These are phyloP conservation scores for Arnoldichthys spilopterus DNA, from an alignment of 2,797 vertebrate species.

Conservation along the genomic window DNA sequence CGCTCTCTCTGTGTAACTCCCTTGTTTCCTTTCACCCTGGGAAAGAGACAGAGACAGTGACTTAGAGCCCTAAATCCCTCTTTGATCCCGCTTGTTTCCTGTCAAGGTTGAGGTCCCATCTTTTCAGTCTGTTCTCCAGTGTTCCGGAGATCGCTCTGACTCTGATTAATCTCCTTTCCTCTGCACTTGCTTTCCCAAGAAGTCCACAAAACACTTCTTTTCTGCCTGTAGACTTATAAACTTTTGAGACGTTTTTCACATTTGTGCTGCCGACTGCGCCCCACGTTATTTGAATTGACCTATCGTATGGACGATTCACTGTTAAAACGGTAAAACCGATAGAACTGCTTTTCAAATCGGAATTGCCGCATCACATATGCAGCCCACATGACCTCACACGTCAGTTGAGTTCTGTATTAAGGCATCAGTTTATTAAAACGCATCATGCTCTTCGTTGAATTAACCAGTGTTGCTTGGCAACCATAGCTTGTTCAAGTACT, in stretches of 20 bases:
- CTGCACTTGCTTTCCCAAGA: conserved; percentile 47
- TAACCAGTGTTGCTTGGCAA: no score
- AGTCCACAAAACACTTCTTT: conserved; percentile 27
- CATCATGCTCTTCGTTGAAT: neutral
- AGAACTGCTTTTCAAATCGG: no score
- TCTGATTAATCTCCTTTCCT: conserved; percentile 50
- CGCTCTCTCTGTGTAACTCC: conserved; percentile 25
- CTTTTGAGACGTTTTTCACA: neutral
- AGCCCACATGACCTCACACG: neutral
- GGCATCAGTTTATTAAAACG: neutral
- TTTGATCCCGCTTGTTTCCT: conserved; percentile 58
- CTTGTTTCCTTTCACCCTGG: conserved; percentile 43
- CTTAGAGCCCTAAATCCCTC: conserved; percentile 53
- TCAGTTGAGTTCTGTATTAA: neutral
- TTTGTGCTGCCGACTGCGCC: neutral
- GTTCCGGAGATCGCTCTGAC: conserved; percentile 41
- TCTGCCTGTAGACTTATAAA: neutral
- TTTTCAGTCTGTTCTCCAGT: conserved; percentile 39
- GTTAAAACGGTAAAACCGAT: no score
- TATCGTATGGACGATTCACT: neutral
- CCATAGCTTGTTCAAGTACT: no score
- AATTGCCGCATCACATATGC: neutral
- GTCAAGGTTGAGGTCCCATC: conserved; percentile 57
- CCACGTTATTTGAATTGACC: neutral
- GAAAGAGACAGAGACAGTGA: conserved; percentile 42